Base-by-base conservation (phyloP, 2,113 vertebrate genomes). In the Onychostruthus taczanowskii region DNA sequence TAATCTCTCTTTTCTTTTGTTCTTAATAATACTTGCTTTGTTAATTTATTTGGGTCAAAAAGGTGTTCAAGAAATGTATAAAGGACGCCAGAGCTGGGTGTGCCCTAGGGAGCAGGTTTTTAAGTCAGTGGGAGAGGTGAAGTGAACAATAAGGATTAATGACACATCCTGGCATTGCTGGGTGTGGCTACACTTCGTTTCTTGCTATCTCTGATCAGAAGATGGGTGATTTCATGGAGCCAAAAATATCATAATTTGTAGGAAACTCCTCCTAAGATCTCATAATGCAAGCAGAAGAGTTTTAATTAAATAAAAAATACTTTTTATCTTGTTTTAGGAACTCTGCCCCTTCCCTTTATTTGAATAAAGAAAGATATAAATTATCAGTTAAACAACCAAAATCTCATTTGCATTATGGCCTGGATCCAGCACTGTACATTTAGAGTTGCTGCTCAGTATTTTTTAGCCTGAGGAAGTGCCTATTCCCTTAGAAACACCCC, bases 181-280 rank as follows among this genome's bases (percentile, higher is more conserved):
- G 94, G 94, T 97, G 94, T 33, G 93, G 78, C 76, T 95, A 23
- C 72, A 79, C 43, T 70, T 87, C 76, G 58, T 86, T 86, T 22
- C 89, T 94, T 72, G 49, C 50, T 94, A 50, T 95, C 81, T 94
- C 58, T 96, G 75, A 89, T 76, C 92, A 90, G 89, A 95, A 95
- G 75, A 94, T 6, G 6, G 79, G 72, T 1, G 15, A 95, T 81
- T 90, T 91, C 53, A 78, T 66, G 43, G 79, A 81, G 92, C 84
- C 91, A 92, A 89, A 96, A 97, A 95, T 95, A 87, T 4, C 41
- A 59, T 89, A 81, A 88, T 72, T 76, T 92, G 69, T 94, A 96
- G 96, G 96, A 97, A 97, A 96, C 95, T 87, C 96, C 94, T 95
- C 93, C 95, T 95, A 95, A 68, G 13, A 2, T 72, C 76, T 53